A percentile compares a stretch with the other conserved stretches of the same genome.
phyloP scores from a whole-genome alignment of 2,113 vertebrate species.

The Martes martes region DNA sequence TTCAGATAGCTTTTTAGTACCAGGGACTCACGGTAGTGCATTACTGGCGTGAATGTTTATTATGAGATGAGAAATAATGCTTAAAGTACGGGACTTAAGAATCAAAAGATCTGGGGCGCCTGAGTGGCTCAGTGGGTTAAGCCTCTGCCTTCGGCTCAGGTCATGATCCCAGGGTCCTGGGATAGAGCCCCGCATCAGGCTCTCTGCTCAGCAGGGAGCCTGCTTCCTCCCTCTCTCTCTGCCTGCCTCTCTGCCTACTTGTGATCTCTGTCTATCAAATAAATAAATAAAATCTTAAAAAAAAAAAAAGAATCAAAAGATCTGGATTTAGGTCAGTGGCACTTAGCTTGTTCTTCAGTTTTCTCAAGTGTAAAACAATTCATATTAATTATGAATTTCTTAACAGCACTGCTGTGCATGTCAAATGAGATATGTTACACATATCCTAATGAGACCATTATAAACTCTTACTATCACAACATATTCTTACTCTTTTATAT shows the following conservation, averaged over 20 bases:
- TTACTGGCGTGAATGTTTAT: background rate
- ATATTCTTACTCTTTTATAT: background rate
- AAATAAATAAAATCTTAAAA: too few species aligned
- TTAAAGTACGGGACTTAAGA: background rate
- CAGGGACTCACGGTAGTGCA: background rate
- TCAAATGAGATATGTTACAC: background rate
- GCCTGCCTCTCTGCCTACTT: too few species aligned
- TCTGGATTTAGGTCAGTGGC: background rate
- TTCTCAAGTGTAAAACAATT: conserved; percentile 11
- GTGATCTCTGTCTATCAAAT: too few species aligned
- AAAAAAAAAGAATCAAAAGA: background rate
- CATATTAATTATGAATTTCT: background rate
- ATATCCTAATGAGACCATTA: background rate
- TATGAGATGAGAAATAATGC: background rate
- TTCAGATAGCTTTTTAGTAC: background rate
- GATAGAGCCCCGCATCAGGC: too few species aligned
- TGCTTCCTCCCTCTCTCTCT: too few species aligned
- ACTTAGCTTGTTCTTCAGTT: background rate
- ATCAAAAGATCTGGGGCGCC: background rate
- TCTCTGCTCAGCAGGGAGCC: too few species aligned
- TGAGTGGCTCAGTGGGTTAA: too few species aligned
- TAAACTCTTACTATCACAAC: background rate
- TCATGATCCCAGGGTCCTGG: too few species aligned
- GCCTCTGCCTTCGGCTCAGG: too few species aligned
- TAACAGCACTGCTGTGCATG: background rate